Conservation (phyloP, 1,140 invertebrate species). For the Heterodera carotae region DNA sequence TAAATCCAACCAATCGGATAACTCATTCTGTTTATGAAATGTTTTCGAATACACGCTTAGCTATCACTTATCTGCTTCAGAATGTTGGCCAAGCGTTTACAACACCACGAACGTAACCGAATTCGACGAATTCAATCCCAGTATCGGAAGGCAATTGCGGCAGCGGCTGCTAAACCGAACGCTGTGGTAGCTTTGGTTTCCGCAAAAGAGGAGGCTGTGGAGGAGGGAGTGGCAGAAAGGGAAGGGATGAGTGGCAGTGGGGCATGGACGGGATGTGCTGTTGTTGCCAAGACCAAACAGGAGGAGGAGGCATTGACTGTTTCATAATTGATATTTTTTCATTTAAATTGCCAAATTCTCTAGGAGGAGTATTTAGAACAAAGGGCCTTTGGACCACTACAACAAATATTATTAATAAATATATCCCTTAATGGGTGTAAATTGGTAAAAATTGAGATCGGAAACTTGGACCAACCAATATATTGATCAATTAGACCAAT, state of each 20-base stretch:
- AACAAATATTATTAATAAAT: too few species aligned
- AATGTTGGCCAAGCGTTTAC: constrained; percentile 45
- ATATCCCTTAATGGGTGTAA: too few species aligned
- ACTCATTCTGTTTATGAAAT: too few species aligned
- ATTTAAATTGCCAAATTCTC: too few species aligned
- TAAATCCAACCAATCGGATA: too few species aligned
- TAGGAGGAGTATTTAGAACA: too few species aligned
- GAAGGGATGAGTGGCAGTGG: not conserved
- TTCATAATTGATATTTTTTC: too few species aligned
- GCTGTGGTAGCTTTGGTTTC: not conserved
- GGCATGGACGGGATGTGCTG: not conserved
- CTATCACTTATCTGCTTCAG: constrained; percentile 33
- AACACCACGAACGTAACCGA: constrained; percentile 51
- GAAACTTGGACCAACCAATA: too few species aligned
- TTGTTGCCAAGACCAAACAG: not conserved
- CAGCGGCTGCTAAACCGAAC: not conserved
- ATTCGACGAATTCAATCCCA: constrained; percentile 48
- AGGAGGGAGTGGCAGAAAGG: not conserved
- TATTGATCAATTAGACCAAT: too few species aligned
- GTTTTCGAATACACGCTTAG: too few species aligned
- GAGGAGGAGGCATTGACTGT: constrained; percentile 2
- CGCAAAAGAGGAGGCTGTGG: constrained; percentile 10
- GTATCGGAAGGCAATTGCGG: constrained; percentile 44
- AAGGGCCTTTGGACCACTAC: too few species aligned
- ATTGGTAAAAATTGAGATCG: too few species aligned